These are phyloP conservation scores for Gavia stellata DNA, from an alignment of 2,113 vertebrate species.

Conservation along the genomic window DNA sequence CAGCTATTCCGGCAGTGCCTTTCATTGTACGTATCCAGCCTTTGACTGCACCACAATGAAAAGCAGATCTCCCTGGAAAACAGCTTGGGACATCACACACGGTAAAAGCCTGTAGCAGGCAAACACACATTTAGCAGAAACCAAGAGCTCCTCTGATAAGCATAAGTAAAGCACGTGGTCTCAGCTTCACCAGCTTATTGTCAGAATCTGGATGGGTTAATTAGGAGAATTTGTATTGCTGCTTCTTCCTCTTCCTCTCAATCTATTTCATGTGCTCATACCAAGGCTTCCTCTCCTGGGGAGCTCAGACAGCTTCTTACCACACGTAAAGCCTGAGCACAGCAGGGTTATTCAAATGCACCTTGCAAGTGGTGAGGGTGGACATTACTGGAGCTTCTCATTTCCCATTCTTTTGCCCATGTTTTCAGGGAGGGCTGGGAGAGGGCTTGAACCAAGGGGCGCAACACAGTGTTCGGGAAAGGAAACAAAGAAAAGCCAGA, in stretches of 20 bases:
- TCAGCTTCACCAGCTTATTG: not conserved
- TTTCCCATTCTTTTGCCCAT: not conserved
- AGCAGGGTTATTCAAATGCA: not conserved
- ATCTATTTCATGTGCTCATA: not conserved
- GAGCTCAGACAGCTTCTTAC: not conserved
- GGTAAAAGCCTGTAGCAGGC: not conserved
- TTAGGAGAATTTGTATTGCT: not conserved
- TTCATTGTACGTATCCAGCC: not conserved
- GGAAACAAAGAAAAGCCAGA: not conserved
- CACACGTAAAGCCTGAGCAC: not conserved
- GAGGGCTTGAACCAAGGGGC: not conserved
- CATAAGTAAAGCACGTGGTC: fast-evolving
- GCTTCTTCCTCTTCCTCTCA: not conserved
- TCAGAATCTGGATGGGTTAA: not conserved
- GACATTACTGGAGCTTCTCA: not conserved
- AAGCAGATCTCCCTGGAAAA: not conserved
- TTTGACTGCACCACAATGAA: not conserved
- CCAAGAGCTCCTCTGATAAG: not conserved
- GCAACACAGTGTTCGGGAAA: not conserved
- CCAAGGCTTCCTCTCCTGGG: not conserved
- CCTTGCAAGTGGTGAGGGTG: not conserved
- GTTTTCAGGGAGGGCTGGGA: not conserved
- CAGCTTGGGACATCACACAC: not conserved
- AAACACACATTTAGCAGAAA: not conserved
- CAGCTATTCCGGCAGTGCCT: not conserved